phyloP scores from a whole-genome alignment of 2,888 invertebrate genomes.

The Nudaria mundana region DNA sequence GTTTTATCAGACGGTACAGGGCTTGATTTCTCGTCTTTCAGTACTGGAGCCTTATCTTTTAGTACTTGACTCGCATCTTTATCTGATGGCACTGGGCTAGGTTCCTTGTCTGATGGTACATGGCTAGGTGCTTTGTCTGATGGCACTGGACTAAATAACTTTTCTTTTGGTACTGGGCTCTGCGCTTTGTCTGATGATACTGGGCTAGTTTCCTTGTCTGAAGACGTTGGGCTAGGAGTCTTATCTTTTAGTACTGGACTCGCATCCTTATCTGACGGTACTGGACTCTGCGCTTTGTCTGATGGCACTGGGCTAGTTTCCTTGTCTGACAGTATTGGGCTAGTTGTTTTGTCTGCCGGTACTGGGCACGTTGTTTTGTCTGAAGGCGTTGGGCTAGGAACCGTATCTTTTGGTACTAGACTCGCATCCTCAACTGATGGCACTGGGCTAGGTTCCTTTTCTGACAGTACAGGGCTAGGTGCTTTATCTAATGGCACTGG shows the following conservation, averaged over 20 bases:
- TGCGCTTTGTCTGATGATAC: background rate
- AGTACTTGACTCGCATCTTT: background rate
- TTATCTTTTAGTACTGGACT: slow-evolving; percentile 3
- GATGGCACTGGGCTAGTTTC: slow-evolving; percentile 1
- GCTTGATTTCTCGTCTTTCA: background rate
- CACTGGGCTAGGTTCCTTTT: background rate
- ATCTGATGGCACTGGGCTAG: slow-evolving; percentile 1
- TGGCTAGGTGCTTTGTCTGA: background rate
- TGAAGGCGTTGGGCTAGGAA: background rate
- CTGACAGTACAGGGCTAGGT: background rate
- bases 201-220: slow-evolving; percentile 6
- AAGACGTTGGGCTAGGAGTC: slow-evolving; percentile 6
- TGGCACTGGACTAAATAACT: slow-evolving; percentile 1
- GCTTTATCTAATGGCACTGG: slow-evolving; percentile 2
- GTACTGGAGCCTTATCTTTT: background rate
- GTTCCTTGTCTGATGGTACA: background rate
- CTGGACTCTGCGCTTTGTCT: slow-evolving; percentile 9
- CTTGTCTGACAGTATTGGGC: slow-evolving; percentile 3
- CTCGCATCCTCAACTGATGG: too few relatives aligned
- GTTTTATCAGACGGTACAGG: background rate
- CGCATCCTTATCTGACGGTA: background rate
- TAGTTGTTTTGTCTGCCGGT: slow-evolving; percentile 3
- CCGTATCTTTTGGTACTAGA: background rate
- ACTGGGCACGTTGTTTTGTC: background rate
- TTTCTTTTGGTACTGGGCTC: background rate